Evolutionary conservation across 2,888 invertebrate species (phyloP).

Genomic region (Drosophila hawaiiensis): DNA sequence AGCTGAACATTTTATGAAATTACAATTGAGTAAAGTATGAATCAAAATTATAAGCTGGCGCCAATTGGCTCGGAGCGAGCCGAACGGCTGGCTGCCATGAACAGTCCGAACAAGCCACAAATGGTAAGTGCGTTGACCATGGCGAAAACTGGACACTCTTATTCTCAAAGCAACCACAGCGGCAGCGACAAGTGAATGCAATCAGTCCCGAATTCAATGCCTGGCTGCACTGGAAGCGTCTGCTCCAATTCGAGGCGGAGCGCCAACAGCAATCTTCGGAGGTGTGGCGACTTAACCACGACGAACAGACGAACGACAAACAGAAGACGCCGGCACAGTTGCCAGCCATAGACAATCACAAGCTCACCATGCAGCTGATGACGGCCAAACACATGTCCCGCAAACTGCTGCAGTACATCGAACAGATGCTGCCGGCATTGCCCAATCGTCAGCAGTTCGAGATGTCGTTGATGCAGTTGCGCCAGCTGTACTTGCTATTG

Average conservation of each 20-base stretch:
- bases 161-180: not conserved
- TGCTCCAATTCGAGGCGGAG: slow-evolving; percentile 39
- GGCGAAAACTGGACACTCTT: not conserved
- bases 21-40: slow-evolving; percentile 3
- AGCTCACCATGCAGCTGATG: slow-evolving; percentile 24
- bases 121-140: not conserved
- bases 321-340: not conserved
- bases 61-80: slow-evolving; percentile 46
- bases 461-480: slow-evolving; percentile 26
- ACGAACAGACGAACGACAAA: not conserved
- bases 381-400: slow-evolving; percentile 34
- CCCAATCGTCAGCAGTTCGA: slow-evolving; percentile 29
- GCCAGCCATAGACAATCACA: not conserved
- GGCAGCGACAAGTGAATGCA: not conserved
- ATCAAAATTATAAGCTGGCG: not conserved
- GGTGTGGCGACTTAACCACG: slow-evolving; percentile 34
- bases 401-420: slow-evolving; percentile 18
- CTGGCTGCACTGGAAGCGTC: slow-evolving; percentile 37
- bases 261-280: slow-evolving; percentile 9
- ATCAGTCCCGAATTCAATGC: slow-evolving; percentile 8
- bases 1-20: not conserved
- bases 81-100: slow-evolving; percentile 22
- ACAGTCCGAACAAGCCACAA: not conserved
- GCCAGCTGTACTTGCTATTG: slow-evolving; percentile 7
- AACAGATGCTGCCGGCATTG: slow-evolving; percentile 37